Base-by-base conservation (phyloP, 2,888 invertebrate genomes). In the Stenodema calcarata region DNA sequence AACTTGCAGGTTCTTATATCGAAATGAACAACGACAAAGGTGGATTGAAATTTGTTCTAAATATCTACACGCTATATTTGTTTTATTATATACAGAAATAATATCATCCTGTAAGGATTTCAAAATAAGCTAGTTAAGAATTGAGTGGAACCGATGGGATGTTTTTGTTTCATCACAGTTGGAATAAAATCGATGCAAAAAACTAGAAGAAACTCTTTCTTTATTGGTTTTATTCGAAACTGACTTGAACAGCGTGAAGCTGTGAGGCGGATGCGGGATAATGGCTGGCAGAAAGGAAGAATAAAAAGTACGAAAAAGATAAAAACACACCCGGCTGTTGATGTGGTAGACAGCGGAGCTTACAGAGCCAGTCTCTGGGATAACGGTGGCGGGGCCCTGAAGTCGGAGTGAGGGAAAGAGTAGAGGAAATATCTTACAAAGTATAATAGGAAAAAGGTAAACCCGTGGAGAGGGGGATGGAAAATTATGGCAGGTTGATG, bases 401-500 rank as follows among this genome's bases (percentile, higher is more conserved):
- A 23, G 35, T 23, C 62, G 62, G 23, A 23, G 23, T n/a, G 62
- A 23, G 62, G 12, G 23, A 62, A 27, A 62, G 62, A 62, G 62
- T 62, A 11, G 27, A 62, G 62, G 62, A 62, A 62, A 62, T 62
- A 62, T 23, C 62, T 62, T 62, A 62, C 62, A 62, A 62, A 62
- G 62, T 62, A 62, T 62, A 62, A 62, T 62, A 62, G 62, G 62
- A 62, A 62, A 62, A 62, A 62, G 62, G 62, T 62, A 62, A 62
- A 23, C 62, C 18, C 23, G 35, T 35, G 18, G 23, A 23, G 27
- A 35, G 7, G 35, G 75, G 35, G n/a, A n/a, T 30, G 18, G 30
- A 62, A 35, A 83, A 69, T 83, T 83, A 83, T 83, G 73, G 83
- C 70, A 73, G 83, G 42, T 70, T 83, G 83, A 83, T 83, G 69